Evolutionary conservation across 2,113 vertebrate genomes (phyloP).

Genomic region (Rhea americana): DNA sequence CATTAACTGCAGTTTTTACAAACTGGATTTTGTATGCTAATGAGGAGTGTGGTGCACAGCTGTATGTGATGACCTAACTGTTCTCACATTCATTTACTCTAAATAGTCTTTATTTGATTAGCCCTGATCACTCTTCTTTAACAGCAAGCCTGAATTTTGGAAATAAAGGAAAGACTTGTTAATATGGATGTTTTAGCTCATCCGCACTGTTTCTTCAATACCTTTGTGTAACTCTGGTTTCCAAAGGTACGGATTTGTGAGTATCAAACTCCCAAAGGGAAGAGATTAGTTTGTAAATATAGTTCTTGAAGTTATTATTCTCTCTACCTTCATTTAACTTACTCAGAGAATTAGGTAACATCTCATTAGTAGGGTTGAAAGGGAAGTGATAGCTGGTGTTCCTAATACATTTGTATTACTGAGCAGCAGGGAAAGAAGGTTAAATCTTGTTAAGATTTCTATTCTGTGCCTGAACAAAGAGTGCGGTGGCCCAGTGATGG

Average conservation of each 20-base stretch:
- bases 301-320: conserved; percentile 39
- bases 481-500: conserved; percentile 13
- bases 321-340: conserved; percentile 36
- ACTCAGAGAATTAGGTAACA: conserved; percentile 44
- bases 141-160: conserved; percentile 7
- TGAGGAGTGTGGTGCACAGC: not conserved
- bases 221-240: conserved; percentile 34
- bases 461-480: conserved; percentile 53
- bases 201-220: not conserved
- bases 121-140: conserved; percentile 10
- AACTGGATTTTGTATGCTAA: not conserved
- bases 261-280: conserved; percentile 3
- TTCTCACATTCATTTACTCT: not conserved
- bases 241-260: conserved; percentile 34
- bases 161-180: conserved; percentile 20
- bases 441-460: conserved; percentile 48
- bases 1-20: not conserved
- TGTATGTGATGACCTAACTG: not conserved
- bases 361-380: conserved; percentile 53
- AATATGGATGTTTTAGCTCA: not conserved
- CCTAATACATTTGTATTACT: conserved; percentile 41
- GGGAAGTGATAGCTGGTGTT: conserved; percentile 12
- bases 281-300: conserved; percentile 41
- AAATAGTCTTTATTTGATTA: conserved; percentile 9
- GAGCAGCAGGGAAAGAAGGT: conserved; percentile 49